These are phyloP conservation scores for Metallyticus violacea DNA, from an alignment of 2,888 invertebrate species.

Conservation along the genomic window DNA sequence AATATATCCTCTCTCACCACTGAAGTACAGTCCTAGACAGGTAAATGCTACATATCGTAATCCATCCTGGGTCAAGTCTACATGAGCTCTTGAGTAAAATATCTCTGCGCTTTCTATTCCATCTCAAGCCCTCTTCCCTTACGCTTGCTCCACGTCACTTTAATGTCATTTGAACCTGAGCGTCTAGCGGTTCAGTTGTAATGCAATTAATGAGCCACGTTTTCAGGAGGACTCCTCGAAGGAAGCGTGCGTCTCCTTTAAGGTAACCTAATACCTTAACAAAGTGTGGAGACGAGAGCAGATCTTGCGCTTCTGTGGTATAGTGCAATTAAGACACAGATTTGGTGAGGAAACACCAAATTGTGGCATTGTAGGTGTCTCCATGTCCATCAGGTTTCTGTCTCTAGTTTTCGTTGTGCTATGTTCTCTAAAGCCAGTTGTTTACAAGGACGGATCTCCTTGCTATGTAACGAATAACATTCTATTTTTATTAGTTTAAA, in stretches of 20 bases:
- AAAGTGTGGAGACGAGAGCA: neutral
- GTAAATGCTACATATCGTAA: neutral
- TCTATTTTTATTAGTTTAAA: too few species aligned
- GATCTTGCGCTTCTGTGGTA: neutral
- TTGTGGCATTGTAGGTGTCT: neutral
- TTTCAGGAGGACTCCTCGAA: neutral
- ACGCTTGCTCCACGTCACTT: neutral
- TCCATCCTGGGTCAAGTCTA: neutral
- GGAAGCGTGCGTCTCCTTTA: neutral
- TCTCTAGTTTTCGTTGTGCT: neutral
- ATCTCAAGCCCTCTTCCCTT: too few species aligned
- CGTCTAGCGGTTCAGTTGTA: neutral
- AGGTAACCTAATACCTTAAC: slow-evolving; percentile 10
- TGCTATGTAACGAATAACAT: too few species aligned
- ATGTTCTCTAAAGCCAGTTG: neutral
- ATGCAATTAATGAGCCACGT: neutral
- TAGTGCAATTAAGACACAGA: neutral
- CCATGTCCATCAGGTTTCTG: neutral
- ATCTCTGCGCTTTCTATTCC: neutral
- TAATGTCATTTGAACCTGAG: neutral
- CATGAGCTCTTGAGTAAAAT: neutral
- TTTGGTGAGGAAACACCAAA: neutral
- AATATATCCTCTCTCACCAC: neutral
- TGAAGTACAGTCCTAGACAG: neutral
- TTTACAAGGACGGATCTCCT: too few species aligned